phyloP scores from a whole-genome alignment of 2,888 invertebrate species.

The Epistrophella euchroma region DNA sequence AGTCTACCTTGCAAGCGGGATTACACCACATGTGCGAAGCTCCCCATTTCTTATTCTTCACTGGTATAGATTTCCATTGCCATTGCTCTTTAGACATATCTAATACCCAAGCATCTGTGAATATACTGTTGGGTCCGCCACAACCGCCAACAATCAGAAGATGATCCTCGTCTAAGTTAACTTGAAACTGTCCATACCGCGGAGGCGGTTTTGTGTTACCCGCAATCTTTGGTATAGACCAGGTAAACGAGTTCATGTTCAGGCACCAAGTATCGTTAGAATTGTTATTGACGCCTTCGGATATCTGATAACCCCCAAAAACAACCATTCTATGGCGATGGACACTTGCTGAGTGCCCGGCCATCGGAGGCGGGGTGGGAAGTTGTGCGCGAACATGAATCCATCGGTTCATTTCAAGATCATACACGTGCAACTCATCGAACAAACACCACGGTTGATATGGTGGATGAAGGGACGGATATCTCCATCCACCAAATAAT shows the following conservation, averaged over 20 bases:
- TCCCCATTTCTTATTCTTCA: conserved; percentile 91
- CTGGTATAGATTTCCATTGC: conserved; percentile 90
- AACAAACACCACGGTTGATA: conserved; percentile 95
- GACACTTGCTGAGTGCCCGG: conserved; percentile 96
- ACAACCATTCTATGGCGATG: conserved; percentile 92
- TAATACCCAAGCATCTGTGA: conserved; percentile 96
- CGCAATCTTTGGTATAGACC: conserved; percentile 90
- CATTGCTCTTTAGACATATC: conserved; percentile 89
- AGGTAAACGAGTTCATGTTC: conserved; percentile 89
- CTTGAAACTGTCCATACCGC: conserved; percentile 97
- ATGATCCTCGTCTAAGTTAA: conserved; percentile 90
- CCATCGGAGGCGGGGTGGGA: conserved; percentile 85
- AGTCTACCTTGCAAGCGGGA: conserved; percentile 91
- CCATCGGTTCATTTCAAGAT: conserved; percentile 93
- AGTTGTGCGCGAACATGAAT: conserved; percentile 79
- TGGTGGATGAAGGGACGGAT: conserved; percentile 93
- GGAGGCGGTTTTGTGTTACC: conserved; percentile 89
- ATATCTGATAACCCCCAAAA: conserved; percentile 89
- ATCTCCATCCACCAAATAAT: conserved; percentile 98
- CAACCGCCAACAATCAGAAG: conserved; percentile 94
- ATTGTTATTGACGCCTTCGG: conserved; percentile 84
- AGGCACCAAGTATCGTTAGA: conserved; percentile 96
- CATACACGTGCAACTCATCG: conserved; percentile 95
- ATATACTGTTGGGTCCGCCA: conserved; percentile 93
- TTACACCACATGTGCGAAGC: conserved; percentile 97